A percentile compares a stretch with the other conserved stretches of the same genome.
phyloP scores from a whole-genome alignment of 30 jellyfish, hydroid and myxozoan species.

The Turritopsis dohrnii region DNA sequence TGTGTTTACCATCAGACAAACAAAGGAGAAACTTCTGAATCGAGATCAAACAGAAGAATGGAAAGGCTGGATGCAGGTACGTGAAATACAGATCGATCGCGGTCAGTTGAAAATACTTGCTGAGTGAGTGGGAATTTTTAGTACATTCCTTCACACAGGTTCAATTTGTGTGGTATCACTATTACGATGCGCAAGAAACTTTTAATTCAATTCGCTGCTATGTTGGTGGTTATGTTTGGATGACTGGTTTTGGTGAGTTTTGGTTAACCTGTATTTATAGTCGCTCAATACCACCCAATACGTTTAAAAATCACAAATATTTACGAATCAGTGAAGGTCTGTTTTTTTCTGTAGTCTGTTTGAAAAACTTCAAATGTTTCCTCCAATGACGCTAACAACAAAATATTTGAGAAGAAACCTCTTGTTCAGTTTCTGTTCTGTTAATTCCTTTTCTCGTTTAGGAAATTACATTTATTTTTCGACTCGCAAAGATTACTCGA shows the following conservation, averaged over 20 bases:
- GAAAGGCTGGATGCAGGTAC: constrained; percentile 99
- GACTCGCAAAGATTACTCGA: constrained; percentile 76
- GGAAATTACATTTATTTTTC: constrained; percentile 79
- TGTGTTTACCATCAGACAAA: constrained; percentile 52
- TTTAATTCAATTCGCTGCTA: constrained; percentile 88
- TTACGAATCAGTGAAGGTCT: neutral
- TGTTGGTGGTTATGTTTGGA: constrained; percentile 98
- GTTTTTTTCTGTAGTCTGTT: neutral
- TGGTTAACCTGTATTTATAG: neutral
- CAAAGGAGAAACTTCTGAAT: constrained; percentile 62
- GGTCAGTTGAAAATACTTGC: neutral
- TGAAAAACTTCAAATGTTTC: too few species aligned
- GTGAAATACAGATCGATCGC: neutral
- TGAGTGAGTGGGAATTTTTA: neutral
- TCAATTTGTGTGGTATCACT: constrained; percentile 97
- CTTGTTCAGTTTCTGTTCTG: too few species aligned
- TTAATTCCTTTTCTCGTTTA: too few species aligned
- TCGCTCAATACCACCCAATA: neutral
- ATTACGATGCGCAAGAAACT: constrained; percentile 93
- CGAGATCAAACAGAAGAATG: constrained; percentile 98
- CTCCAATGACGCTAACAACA: neutral
- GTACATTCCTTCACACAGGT: constrained; percentile 41
- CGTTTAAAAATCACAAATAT: neutral
- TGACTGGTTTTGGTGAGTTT: constrained; percentile 96
- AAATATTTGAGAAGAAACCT: too few species aligned